phyloP scores from a whole-genome alignment of 2,888 invertebrate species.

The Ennomos quercinarius region DNA sequence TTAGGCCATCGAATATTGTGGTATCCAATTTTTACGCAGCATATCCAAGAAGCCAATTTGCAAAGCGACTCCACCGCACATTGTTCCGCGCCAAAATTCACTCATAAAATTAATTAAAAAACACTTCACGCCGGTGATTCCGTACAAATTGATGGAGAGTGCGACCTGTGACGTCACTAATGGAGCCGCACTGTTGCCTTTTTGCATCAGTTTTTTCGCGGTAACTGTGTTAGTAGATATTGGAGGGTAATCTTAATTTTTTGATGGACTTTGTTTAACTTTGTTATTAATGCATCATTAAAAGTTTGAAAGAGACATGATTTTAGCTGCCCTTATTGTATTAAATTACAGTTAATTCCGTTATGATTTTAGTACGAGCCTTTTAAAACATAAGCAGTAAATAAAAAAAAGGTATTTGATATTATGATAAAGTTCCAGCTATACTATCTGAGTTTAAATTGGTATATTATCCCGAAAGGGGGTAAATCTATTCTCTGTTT shows the following conservation, averaged over 20 bases:
- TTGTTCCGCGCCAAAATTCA: conserved; percentile 65
- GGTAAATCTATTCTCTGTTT: too few relatives aligned
- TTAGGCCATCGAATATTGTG: too few relatives aligned
- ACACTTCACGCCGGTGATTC: conserved; percentile 82
- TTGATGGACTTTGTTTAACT: conserved; percentile 39
- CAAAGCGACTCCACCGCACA: conserved; percentile 47
- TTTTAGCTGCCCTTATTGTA: too few relatives aligned
- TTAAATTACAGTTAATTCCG: too few relatives aligned
- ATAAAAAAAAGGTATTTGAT: too few relatives aligned
- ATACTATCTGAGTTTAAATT: too few relatives aligned
- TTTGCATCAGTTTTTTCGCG: conserved; percentile 51
- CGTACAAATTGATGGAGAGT: conserved; percentile 82
- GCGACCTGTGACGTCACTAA: conserved; percentile 74
- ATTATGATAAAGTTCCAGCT: too few relatives aligned
- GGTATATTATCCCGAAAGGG: too few relatives aligned
- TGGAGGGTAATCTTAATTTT: conserved; percentile 48
- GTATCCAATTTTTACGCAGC: too few relatives aligned
- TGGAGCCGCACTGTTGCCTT: conserved; percentile 70
- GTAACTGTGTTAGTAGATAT: conserved; percentile 58
- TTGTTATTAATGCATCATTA: conserved; percentile 21
- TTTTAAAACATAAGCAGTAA: too few relatives aligned
- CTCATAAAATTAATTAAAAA: conserved; percentile 85
- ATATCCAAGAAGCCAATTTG: too few relatives aligned
- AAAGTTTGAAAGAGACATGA: conserved; percentile 8
- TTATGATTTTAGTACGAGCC: too few relatives aligned